Conservation (phyloP, 2,113 vertebrate genomes). For the Oncorhynchus keta region DNA sequence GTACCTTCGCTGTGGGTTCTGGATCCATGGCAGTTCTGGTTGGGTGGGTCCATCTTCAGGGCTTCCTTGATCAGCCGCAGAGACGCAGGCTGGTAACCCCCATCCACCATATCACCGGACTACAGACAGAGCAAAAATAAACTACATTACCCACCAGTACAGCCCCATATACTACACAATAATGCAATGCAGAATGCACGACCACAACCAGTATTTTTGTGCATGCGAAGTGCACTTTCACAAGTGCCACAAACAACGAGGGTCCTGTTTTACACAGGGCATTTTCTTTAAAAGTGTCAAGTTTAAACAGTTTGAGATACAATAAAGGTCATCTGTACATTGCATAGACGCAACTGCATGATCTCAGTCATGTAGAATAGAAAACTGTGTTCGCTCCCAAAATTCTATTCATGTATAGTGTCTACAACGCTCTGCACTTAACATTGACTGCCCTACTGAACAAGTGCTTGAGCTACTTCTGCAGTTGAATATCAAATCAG, state of each 20-base stretch:
- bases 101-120: constrained; percentile 57
- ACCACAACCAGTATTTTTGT: not conserved
- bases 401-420: constrained; percentile 11
- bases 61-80: constrained; percentile 75
- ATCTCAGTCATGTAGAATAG: constrained; percentile 13
- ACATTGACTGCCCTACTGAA: constrained; percentile 33
- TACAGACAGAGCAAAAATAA: constrained; percentile 39
- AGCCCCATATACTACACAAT: not conserved
- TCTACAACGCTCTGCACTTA: constrained; percentile 17
- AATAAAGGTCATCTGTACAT: no score
- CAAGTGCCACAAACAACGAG: not conserved
- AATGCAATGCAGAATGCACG: not conserved
- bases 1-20: constrained; percentile 64
- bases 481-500: constrained; percentile 50
- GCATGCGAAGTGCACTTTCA: not conserved
- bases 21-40: constrained; percentile 53
- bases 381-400: constrained; percentile 30
- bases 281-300: not conserved
- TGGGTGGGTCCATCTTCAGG: constrained; percentile 69
- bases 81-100: constrained; percentile 72
- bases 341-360: no score
- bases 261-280: not conserved
- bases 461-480: constrained; percentile 21
- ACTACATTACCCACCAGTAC: constrained; percentile 1
- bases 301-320: not conserved